Percentiles rank a stretch among this genome's conserved stretches.
These are phyloP conservation scores for Acrocephalus scirpaceus DNA, from an alignment of 2,797 vertebrate genomes.

Conservation along the genomic window DNA sequence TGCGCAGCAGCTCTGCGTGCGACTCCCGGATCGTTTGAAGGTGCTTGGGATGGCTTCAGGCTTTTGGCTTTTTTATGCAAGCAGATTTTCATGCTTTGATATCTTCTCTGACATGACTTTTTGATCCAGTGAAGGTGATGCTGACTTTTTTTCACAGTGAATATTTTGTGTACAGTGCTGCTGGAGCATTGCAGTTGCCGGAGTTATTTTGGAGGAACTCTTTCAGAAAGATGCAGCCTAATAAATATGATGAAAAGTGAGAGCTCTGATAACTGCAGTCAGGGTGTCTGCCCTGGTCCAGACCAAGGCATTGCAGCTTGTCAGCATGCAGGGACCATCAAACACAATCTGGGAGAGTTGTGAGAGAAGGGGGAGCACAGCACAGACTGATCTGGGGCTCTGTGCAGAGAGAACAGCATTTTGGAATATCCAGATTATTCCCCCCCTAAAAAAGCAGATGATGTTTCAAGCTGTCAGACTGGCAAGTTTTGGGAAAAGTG, in stretches of 20 bases:
- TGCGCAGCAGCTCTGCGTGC: not conserved
- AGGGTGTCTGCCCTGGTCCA: not conserved
- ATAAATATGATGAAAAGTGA: not conserved
- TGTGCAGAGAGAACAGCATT: not conserved
- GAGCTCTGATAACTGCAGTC: not conserved
- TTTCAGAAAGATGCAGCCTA: not conserved
- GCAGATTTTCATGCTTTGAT: slow-evolving; percentile 58
- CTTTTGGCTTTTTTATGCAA: slow-evolving; percentile 55
- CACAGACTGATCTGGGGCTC: not conserved
- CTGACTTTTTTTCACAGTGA: slow-evolving; percentile 37
- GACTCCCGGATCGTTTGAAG: slow-evolving; percentile 5
- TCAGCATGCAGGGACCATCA: not conserved
- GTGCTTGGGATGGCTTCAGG: slow-evolving; percentile 47
- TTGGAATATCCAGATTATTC: not conserved
- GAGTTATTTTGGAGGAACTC: not conserved
- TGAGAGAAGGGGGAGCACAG: not conserved
- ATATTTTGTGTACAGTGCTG: slow-evolving; percentile 39
- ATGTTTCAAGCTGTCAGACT: slow-evolving; percentile 1
- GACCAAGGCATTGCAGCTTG: not conserved
- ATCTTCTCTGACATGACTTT: slow-evolving; percentile 50
- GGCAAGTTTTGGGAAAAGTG: not conserved
- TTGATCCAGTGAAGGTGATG: slow-evolving; percentile 48
- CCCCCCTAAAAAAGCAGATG: not conserved
- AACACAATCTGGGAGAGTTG: rapidly evolving
- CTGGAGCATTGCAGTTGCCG: not conserved